Evolutionary conservation across 2,113 vertebrate species (phyloP), one percentile per base, ranked within the genome.

Genomic region (Bettongia penicillata): DNA sequence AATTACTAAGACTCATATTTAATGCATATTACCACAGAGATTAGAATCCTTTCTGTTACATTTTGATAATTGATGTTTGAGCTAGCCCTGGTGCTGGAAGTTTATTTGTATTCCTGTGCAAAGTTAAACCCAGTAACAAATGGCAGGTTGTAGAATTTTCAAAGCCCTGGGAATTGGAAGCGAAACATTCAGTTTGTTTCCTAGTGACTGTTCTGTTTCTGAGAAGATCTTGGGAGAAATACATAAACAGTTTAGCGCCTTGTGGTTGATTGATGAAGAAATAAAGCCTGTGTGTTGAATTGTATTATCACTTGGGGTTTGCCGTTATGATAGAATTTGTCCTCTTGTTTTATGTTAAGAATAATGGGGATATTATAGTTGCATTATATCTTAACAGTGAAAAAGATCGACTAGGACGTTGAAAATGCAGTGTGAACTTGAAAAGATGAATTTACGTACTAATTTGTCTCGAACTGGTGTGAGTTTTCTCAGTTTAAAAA

Each of bases 21-120:
- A 84, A 84, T 43, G 6, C n/a, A 84, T 8, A 2, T 95, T 89
- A 43, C 37, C 51, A 57, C 11, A 95, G 55, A 52, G 91, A n/a
- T 95, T 95, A 93, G 91, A 94, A 93, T 91, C 14, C 23, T 94
- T 90, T 26, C 43, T 94, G 2, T 89, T 93, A 90, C 50, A 95
- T 3, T 28, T 28, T 96, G 53, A 52, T 55, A 68, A 55, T 89
- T 77, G 28, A 19, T 84, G 24, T 93, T 93, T 55, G 51, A 94
- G 94, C n/a, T 19, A 77, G 37, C 31, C 16, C 37, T 14, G 43
- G 68, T 16, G 43, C 49, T 89, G 91, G 77, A 93, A 47, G 25
- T 77, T 77, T 77, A 31, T n/a, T 77, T n/a, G n/a, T 3, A 49
- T 94, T 61, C 77, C 84, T 61, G 51, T 55, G 93, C 93, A 90